Conservation (phyloP, 2,888 invertebrate genomes). For the Apodemia zela region DNA sequence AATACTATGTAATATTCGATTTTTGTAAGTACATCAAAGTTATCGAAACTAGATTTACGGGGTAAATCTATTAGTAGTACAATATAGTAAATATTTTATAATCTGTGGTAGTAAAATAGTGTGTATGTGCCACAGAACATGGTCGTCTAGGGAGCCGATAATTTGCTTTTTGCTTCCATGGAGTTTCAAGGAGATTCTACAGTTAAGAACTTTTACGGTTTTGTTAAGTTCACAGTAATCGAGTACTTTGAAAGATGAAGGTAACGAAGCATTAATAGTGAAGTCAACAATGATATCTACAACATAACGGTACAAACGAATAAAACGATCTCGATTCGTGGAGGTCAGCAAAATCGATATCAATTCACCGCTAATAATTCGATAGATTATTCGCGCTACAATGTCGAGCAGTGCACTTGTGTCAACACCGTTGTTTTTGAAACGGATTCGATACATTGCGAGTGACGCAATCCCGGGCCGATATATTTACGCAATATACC, state of each 20-base stretch:
- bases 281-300: neutral
- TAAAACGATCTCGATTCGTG: neutral
- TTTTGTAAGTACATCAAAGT: too few relatives aligned
- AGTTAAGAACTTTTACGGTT: too few relatives aligned
- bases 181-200: too few relatives aligned
- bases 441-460: conserved; percentile 51
- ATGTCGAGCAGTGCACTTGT: conserved; percentile 60
- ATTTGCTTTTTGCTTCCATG: neutral
- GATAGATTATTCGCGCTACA: conserved; percentile 34
- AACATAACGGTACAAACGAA: neutral
- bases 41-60: too few relatives aligned
- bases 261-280: neutral
- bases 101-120: too few relatives aligned
- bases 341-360: conserved; percentile 9
- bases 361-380: conserved; percentile 1
- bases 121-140: too few relatives aligned
- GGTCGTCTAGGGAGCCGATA: too few relatives aligned
- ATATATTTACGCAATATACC: conserved; percentile 49
- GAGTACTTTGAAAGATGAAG: neutral
- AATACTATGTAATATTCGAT: too few relatives aligned
- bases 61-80: too few relatives aligned
- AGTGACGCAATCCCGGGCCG: conserved; percentile 55
- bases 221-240: too few relatives aligned
- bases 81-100: too few relatives aligned
- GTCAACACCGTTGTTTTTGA: conserved; percentile 69